Percentiles rank a stretch among this genome's conserved stretches.
Conservation (phyloP, 1,140 invertebrate species). For the Ceratoteleas bidentatus region DNA sequence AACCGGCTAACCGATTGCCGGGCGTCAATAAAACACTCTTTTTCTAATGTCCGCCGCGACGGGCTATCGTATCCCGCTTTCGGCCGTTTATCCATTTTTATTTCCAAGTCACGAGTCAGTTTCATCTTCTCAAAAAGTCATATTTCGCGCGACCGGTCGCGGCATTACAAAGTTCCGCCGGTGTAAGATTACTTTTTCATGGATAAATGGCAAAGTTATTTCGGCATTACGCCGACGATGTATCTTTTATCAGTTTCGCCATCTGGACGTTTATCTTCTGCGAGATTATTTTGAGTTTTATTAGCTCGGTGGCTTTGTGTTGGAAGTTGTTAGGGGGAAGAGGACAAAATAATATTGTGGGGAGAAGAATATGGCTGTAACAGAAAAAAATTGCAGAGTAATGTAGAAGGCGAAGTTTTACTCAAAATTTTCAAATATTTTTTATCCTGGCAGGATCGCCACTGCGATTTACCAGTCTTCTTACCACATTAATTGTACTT, state of each 20-base stretch:
- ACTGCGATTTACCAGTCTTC: too few relatives aligned
- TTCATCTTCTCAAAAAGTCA: conserved; percentile 48
- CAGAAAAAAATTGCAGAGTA: too few relatives aligned
- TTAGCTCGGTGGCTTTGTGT: too few relatives aligned
- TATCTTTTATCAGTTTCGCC: conserved; percentile 30
- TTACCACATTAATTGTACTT: too few relatives aligned
- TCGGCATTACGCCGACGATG: conserved; percentile 21
- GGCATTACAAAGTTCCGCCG: conserved; percentile 39
- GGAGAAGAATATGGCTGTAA: too few relatives aligned
- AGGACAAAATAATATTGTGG: too few relatives aligned
- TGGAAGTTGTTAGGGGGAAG: too few relatives aligned
- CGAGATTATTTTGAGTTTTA: conserved; percentile 26
- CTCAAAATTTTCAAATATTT: too few relatives aligned
- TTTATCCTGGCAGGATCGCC: too few relatives aligned
- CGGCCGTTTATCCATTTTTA: conserved; percentile 25
- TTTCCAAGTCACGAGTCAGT: conserved; percentile 42
- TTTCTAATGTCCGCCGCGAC: not conserved
- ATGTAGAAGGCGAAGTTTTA: too few relatives aligned
- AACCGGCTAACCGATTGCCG: conserved; percentile 47
- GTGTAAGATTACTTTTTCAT: conserved; percentile 45
- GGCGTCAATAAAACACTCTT: not conserved
- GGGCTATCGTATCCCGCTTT: conserved; percentile 20
- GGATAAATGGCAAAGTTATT: conserved; percentile 35
- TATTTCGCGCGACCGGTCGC: conserved; percentile 22
- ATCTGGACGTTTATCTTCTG: conserved; percentile 5